A percentile compares a stretch with the other conserved stretches of the same genome.
Conservation (phyloP, 2,888 invertebrate genomes). For the Chaitophorus viminalis region DNA sequence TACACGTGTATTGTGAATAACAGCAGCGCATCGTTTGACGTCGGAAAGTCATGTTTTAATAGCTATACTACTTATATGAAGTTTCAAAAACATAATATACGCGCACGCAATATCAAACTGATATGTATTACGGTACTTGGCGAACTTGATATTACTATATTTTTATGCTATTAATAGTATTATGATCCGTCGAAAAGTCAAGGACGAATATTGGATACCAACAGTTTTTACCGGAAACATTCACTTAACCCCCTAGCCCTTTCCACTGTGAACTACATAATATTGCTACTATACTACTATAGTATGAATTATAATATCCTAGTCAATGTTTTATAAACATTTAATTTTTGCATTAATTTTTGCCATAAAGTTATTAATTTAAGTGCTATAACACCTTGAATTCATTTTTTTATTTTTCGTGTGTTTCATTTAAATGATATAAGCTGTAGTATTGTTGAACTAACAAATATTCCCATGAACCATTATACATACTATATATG, state of each 20-base stretch:
- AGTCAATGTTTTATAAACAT: no score
- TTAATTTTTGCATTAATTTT: no score
- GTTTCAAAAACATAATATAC: background rate
- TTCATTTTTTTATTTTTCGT: no score
- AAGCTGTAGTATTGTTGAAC: background rate
- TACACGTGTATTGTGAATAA: background rate
- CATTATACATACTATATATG: no score
- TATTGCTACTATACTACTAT: no score
- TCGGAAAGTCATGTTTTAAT: background rate
- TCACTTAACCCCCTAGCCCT: background rate
- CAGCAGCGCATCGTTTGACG: background rate
- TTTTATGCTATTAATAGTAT: no score
- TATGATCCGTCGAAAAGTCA: background rate
- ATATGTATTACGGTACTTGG: background rate
- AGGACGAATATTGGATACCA: background rate
- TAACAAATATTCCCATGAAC: background rate
- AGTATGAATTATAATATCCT: no score
- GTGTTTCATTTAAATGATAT: background rate
- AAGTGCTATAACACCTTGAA: background rate
- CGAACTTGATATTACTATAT: background rate
- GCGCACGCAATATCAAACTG: background rate
- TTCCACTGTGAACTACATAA: no score
- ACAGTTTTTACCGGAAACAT: background rate
- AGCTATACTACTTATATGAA: no score
- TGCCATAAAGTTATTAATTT: background rate